Conservation (phyloP, 2,113 vertebrate genomes). For the Calyptommatus sinebrachiatus region DNA sequence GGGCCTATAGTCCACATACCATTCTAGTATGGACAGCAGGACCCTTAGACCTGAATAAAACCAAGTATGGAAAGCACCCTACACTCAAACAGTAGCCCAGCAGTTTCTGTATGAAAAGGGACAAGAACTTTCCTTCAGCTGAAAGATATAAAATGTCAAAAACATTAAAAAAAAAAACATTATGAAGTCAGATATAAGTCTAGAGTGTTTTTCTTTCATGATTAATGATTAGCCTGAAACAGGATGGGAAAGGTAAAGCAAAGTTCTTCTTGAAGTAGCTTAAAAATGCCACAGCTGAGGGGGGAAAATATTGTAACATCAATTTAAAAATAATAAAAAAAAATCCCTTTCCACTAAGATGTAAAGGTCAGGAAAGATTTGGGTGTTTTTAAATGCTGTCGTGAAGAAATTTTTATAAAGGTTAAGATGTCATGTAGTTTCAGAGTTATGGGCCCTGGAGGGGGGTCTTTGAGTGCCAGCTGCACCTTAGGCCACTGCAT, state of each 20-base stretch:
- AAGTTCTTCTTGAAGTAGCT: slow-evolving; percentile 74
- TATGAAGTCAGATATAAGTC: slow-evolving; percentile 70
- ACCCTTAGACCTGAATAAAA: too few relatives aligned
- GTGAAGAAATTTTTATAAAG: slow-evolving; percentile 82
- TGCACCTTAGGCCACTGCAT: slow-evolving; percentile 70
- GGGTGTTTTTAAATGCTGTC: slow-evolving; percentile 87
- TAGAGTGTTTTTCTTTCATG: slow-evolving; percentile 67
- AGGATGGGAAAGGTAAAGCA: slow-evolving; percentile 69
- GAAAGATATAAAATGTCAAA: slow-evolving; percentile 74
- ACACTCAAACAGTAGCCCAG: slow-evolving; percentile 49
- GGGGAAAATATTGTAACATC: slow-evolving; percentile 73
- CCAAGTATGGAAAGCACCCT: background rate
- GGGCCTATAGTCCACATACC: too few relatives aligned
- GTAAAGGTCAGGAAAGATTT: slow-evolving; percentile 85
- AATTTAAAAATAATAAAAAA: slow-evolving; percentile 74
- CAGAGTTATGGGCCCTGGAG: slow-evolving; percentile 73
- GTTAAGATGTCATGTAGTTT: slow-evolving; percentile 85
- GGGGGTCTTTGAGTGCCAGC: slow-evolving; percentile 71
- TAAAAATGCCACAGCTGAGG: slow-evolving; percentile 79
- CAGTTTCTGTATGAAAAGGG: slow-evolving; percentile 66
- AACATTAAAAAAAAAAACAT: slow-evolving; percentile 72
- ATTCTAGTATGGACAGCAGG: too few relatives aligned
- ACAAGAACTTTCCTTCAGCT: slow-evolving; percentile 59
- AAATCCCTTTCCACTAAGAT: slow-evolving; percentile 67
- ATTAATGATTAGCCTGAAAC: slow-evolving; percentile 77